Conservation (phyloP, 92 coral and sea anemone species). For the Nematostella vectensis region DNA sequence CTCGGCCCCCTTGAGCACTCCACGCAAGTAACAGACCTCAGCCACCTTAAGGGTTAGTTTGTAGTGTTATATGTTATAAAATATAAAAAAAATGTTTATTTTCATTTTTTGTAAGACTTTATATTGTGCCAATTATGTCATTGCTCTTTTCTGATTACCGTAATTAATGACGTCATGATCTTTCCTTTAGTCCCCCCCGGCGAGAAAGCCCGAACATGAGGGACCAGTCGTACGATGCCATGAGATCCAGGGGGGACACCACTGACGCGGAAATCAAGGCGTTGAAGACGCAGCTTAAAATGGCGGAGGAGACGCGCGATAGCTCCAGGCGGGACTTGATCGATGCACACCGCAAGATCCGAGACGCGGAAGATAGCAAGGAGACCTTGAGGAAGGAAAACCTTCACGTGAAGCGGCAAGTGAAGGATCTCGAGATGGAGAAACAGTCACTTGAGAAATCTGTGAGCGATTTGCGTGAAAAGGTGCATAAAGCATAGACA, state of each 20-base stretch:
- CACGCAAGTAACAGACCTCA: no score
- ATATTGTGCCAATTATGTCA: no score
- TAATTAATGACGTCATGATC: no score
- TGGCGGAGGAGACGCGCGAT: conserved; percentile 86
- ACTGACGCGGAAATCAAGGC: conserved; percentile 76
- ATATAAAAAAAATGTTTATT: no score
- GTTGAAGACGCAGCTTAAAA: conserved; percentile 63
- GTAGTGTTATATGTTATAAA: no score
- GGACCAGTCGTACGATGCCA: conserved; percentile 64
- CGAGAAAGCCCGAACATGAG: conserved; percentile 10
- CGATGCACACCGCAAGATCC: conserved; percentile 63
- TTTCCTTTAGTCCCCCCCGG: no score
- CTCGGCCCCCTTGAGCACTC: no score
- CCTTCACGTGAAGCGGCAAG: conserved; percentile 42
- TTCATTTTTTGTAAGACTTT: no score
- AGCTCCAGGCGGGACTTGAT: conserved; percentile 65
- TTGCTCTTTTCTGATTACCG: no score
- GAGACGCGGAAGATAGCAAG: conserved; percentile 60
- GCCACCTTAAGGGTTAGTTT: no score
- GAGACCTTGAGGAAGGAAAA: conserved; percentile 67
- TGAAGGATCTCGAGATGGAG: conserved; percentile 65
- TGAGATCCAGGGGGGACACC: conserved; percentile 58
- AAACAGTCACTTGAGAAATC: conserved; percentile 52
- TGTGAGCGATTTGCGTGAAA: conserved; percentile 51
- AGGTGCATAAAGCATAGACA: conserved; percentile 19